Conservation (phyloP, 2,888 invertebrate genomes). For the Cheilosia pagana region DNA sequence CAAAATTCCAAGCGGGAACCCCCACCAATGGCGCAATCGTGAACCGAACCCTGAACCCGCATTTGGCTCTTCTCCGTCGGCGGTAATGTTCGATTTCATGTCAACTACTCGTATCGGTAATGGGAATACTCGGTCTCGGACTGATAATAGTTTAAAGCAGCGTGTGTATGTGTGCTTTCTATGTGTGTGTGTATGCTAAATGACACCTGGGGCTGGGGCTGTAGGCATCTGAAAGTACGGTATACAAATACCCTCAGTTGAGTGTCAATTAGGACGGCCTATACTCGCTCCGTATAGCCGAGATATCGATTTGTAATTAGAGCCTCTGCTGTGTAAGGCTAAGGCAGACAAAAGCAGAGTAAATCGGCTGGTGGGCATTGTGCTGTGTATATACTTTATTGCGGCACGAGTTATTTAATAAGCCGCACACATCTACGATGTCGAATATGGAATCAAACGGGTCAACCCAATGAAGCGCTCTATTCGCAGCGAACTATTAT, state of each 20-base stretch:
- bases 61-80: conserved; percentile 42
- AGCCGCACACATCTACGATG: conserved; percentile 2
- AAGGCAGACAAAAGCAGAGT: conserved; percentile 25
- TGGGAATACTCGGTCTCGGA: conserved; percentile 45
- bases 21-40: conserved; percentile 3
- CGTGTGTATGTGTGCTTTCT: not conserved
- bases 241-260: not conserved
- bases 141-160: conserved; percentile 57
- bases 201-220: conserved; percentile 13
- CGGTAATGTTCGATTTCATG: conserved; percentile 60
- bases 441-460: not conserved
- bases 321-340: conserved; percentile 23
- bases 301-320: conserved; percentile 65
- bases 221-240: not conserved
- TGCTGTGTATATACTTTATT: conserved; percentile 10
- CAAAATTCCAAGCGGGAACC: not conserved
- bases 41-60: conserved; percentile 57
- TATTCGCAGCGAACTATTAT: conserved; percentile 19
- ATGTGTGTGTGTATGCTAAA: not conserved
- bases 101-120: conserved; percentile 46
- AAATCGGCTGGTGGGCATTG: conserved; percentile 36
- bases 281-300: too few species aligned
- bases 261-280: conserved; percentile 9
- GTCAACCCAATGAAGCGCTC: conserved; percentile 23
- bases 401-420: conserved; percentile 19